Evolutionary conservation across 2,797 vertebrate genomes (phyloP).

Genomic region (Chloroceryle amazona): DNA sequence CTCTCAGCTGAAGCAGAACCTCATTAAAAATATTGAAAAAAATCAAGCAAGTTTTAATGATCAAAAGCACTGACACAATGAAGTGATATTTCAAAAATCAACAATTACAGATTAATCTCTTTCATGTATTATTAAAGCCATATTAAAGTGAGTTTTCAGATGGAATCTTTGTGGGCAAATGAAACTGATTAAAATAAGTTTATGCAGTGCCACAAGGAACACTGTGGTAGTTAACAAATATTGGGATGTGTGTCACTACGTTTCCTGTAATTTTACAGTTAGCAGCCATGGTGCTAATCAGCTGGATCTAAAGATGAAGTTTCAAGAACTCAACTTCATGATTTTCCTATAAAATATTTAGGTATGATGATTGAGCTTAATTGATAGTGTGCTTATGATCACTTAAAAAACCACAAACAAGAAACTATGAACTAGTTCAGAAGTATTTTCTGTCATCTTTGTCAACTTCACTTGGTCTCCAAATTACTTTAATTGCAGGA

Average conservation of each 20-base stretch:
- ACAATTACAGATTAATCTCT: slow-evolving; percentile 63
- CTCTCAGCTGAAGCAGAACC: slow-evolving; percentile 35
- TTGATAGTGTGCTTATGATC: neutral
- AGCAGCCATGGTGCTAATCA: accelerated
- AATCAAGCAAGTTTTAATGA: slow-evolving; percentile 62
- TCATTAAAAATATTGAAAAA: neutral
- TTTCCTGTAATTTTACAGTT: neutral
- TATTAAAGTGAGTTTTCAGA: slow-evolving; percentile 44
- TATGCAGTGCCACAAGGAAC: neutral
- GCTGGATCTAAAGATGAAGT: neutral
- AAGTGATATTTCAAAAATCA: slow-evolving; percentile 63
- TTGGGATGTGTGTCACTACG: neutral
- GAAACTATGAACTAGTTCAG: neutral
- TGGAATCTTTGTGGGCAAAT: slow-evolving; percentile 25
- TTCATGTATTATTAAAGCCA: slow-evolving; percentile 68
- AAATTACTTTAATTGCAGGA: neutral
- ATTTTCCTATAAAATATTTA: neutral
- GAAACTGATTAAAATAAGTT: neutral
- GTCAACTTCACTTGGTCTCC: neutral
- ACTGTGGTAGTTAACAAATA: neutral
- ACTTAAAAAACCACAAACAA: accelerated
- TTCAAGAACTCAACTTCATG: neutral
- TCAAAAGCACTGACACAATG: slow-evolving; percentile 59
- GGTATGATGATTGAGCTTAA: neutral
- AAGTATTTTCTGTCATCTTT: neutral